Conservation (phyloP, 2,797 vertebrate species). For the Aldrovandia affinis region DNA sequence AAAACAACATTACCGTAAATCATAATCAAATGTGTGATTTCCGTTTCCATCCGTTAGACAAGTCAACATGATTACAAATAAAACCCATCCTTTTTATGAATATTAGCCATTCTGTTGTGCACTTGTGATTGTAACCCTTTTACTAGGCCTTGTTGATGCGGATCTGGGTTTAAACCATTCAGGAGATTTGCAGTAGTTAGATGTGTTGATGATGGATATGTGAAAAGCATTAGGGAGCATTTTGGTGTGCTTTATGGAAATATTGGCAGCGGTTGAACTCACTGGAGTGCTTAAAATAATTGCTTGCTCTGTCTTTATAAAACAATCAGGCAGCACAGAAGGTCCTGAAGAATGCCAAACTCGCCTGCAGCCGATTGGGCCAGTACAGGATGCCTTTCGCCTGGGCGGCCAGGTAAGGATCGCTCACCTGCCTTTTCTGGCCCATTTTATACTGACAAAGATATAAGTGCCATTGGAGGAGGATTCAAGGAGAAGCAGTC, state of each 20-base stretch:
- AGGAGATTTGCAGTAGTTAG: neutral
- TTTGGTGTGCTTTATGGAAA: constrained; percentile 8
- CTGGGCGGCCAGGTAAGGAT: constrained; percentile 90
- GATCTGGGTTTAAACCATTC: neutral
- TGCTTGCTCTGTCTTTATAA: neutral
- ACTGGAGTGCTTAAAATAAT: neutral
- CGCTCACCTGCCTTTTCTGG: neutral
- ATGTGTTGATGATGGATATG: neutral
- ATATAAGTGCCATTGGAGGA: neutral
- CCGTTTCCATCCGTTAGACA: neutral
- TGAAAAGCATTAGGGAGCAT: neutral
- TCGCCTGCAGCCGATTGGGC: constrained; percentile 89
- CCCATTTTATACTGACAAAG: too few relatives aligned
- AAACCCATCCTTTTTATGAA: neutral
- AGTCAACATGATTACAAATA: neutral
- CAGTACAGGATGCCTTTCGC: constrained; percentile 97
- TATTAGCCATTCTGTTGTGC: neutral
- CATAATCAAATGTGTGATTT: neutral
- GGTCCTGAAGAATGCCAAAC: constrained; percentile 94
- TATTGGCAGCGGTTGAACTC: neutral
- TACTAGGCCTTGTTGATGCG: too few relatives aligned
- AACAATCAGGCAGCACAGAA: constrained; percentile 86
- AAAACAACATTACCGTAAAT: too few relatives aligned
- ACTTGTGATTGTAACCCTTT: neutral
- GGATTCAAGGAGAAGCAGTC: neutral